phyloP scores from a whole-genome alignment of 2,113 vertebrate species.

The Periophthalmodon schlosseri region DNA sequence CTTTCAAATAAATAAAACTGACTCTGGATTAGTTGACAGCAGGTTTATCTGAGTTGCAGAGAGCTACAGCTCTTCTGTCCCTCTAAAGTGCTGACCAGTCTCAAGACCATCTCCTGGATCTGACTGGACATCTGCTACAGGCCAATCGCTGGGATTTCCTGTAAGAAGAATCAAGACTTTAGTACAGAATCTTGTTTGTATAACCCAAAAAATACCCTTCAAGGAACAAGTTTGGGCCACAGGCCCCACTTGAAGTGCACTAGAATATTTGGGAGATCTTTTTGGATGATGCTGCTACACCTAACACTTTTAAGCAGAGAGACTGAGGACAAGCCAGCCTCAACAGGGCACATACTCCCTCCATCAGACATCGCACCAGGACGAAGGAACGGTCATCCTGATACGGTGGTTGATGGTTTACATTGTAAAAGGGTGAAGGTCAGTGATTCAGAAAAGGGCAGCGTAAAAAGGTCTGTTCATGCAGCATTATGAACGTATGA shows the following conservation, averaged over 20 bases:
- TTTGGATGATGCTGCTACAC: background rate
- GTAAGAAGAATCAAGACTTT: slow-evolving; percentile 15
- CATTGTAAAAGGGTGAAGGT: background rate
- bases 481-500: background rate
- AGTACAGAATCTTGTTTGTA: background rate
- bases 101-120: background rate
- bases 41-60: slow-evolving; percentile 52
- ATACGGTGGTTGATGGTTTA: background rate
- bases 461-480: background rate
- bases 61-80: slow-evolving; percentile 36
- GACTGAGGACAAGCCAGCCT: background rate
- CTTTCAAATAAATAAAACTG: slow-evolving; percentile 54
- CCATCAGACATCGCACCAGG: background rate
- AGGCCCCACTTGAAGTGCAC: too few species aligned
- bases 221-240: too few species aligned
- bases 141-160: slow-evolving; percentile 75
- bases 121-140: slow-evolving; percentile 45
- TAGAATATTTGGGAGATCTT: too few species aligned
- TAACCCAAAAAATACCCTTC: too few species aligned
- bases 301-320: too few species aligned
- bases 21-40: background rate
- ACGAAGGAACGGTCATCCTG: background rate
- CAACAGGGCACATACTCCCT: background rate
- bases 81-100: slow-evolving; percentile 4
- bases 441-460: background rate